A percentile compares a stretch with the other conserved stretches of the same genome.
These are phyloP conservation scores for Xenopus laevis DNA, from an alignment of 2,113 vertebrate genomes.

Conservation along the genomic window DNA sequence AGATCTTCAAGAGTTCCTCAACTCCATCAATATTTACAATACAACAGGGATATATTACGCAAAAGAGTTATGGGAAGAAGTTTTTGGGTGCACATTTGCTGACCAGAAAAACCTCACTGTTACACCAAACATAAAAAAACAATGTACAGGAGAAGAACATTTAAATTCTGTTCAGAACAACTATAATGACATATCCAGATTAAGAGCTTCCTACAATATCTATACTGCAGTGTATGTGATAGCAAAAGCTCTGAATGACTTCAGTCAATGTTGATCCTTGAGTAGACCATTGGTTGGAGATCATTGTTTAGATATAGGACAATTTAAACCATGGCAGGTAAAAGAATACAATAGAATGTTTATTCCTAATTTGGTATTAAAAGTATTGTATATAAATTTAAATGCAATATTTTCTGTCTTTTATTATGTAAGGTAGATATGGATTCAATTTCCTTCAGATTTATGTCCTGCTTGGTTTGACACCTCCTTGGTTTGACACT, in stretches of 20 bases:
- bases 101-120: neutral
- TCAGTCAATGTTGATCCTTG: neutral
- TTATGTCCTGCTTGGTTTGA: too few species aligned
- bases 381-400: too few species aligned
- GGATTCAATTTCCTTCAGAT: too few species aligned
- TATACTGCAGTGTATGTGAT: constrained; percentile 17
- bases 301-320: neutral
- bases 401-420: too few species aligned
- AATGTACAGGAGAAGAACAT: constrained; percentile 1
- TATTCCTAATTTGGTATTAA: too few species aligned
- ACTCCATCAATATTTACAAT: neutral
- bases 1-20: constrained; percentile 30
- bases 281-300: neutral
- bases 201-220: constrained; percentile 9
- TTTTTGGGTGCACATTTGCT: constrained; percentile 6
- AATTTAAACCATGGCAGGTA: constrained; percentile 28
- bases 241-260: constrained; percentile 14
- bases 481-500: too few species aligned
- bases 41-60: constrained; percentile 22
- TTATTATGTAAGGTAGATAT: too few species aligned
- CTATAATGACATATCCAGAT: neutral
- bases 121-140: neutral
- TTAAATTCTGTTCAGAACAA: neutral
- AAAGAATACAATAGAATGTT: neutral
- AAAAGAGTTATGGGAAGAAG: constrained; percentile 14